Conservation (phyloP, 1,140 invertebrate genomes). For the Neocloeon triangulifer region DNA sequence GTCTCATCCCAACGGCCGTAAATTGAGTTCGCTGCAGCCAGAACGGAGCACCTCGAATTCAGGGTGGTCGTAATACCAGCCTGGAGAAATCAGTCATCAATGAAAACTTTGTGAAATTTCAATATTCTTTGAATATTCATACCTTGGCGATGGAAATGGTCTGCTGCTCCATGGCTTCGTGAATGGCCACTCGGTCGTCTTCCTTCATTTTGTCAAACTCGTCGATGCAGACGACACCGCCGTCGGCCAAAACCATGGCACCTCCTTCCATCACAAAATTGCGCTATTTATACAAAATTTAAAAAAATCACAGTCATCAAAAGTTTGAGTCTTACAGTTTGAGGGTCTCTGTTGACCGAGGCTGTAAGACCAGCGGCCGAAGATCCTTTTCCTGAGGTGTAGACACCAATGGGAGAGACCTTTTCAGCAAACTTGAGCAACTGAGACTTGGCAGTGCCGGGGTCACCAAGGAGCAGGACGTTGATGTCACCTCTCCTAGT, state of each 20-base stretch:
- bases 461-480: conserved; percentile 86
- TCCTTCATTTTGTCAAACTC: conserved; percentile 99
- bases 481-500: conserved; percentile 94
- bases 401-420: conserved; percentile 87
- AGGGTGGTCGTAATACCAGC: conserved; percentile 97
- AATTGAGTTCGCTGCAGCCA: conserved; percentile 96
- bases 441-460: conserved; percentile 97
- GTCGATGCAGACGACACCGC: conserved; percentile 98
- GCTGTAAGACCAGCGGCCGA: conserved; percentile 97
- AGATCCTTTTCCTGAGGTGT: conserved; percentile 97
- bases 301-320: conserved; percentile 8
- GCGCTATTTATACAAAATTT: conserved; percentile 41
- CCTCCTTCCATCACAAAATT: conserved; percentile 99
- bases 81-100: conserved; percentile 22
- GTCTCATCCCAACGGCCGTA: conserved; percentile 98
- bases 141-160: conserved; percentile 99
- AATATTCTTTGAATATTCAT: conserved; percentile 1
- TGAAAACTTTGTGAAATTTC: conserved; percentile 1
- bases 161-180: conserved; percentile 99
- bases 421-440: conserved; percentile 93
- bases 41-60: conserved; percentile 92
- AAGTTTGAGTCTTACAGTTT: no score
- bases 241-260: conserved; percentile 98
- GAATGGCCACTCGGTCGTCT: conserved; percentile 96
- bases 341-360: conserved; percentile 85